Evolutionary conservation across 2,797 vertebrate species (phyloP).

Genomic region (Hippocampus kuda): DNA sequence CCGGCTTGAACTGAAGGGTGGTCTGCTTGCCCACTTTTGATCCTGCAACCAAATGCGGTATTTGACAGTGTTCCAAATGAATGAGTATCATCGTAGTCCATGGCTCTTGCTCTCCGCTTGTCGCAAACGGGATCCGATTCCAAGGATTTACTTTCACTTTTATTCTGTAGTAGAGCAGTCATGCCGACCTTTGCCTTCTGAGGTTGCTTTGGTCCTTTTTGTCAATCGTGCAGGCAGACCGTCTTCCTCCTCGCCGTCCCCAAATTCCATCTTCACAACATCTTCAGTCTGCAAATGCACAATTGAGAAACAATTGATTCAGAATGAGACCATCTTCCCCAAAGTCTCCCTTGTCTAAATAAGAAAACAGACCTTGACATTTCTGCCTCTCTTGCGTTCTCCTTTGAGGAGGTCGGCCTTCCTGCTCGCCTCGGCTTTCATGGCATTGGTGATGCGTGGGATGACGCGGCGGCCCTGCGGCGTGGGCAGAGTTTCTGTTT

Average conservation of each 20-base stretch:
- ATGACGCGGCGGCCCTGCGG: conserved; percentile 79
- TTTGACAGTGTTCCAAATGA: no score
- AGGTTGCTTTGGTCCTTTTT: conserved; percentile 67
- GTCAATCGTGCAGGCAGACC: conserved; percentile 59
- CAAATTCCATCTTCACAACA: conserved; percentile 72
- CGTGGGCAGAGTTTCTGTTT: conserved; percentile 80
- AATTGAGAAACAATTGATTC: neutral
- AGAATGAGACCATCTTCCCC: neutral
- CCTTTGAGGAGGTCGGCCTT: conserved; percentile 60
- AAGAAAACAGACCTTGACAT: conserved; percentile 56
- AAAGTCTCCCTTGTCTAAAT: neutral
- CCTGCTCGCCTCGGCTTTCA: conserved; percentile 85
- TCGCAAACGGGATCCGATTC: neutral
- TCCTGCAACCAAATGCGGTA: conserved; percentile 26
- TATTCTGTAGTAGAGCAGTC: neutral
- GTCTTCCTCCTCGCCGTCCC: conserved; percentile 56
- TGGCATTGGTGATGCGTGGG: conserved; percentile 79
- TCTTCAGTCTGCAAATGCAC: conserved; percentile 60
- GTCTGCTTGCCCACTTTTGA: conserved; percentile 73
- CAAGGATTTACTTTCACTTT: neutral
- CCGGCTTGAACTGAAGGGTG: conserved; percentile 78
- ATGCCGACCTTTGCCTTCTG: conserved; percentile 55
- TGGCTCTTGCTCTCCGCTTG: no score
- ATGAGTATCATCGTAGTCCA: no score
- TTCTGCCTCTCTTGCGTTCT: conserved; percentile 63